Conservation (phyloP, 2,888 invertebrate species). For the Leptura quadrifasciata region DNA sequence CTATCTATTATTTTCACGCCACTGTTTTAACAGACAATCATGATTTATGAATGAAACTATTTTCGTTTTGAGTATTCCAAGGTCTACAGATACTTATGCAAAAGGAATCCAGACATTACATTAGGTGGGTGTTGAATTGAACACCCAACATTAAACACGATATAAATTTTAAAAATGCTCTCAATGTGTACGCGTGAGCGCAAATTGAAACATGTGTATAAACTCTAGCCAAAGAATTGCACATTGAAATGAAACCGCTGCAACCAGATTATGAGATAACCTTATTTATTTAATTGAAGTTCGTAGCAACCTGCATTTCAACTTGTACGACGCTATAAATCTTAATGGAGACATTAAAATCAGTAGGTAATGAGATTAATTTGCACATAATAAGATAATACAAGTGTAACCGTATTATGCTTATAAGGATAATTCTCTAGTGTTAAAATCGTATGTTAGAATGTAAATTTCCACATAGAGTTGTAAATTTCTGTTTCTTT, state of each 20-base stretch:
- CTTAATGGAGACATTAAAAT: conserved; percentile 28
- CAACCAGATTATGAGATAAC: neutral
- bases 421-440: conserved; percentile 14
- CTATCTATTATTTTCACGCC: neutral
- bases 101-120: conserved; percentile 17
- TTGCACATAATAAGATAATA: conserved; percentile 14
- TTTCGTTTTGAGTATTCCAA: conserved; percentile 11
- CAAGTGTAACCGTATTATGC: conserved; percentile 36
- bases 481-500: no score
- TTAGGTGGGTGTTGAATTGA: conserved; percentile 22
- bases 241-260: neutral
- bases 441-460: neutral
- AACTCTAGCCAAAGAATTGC: neutral
- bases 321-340: conserved; percentile 13
- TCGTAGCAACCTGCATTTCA: conserved; percentile 21
- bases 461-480: neutral
- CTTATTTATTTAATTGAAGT: conserved; percentile 13
- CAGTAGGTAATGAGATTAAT: conserved; percentile 30
- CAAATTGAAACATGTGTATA: neutral
- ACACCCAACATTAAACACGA: conserved; percentile 24
- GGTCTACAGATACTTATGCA: conserved; percentile 4
- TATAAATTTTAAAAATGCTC: conserved; percentile 3
- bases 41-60: conserved; percentile 33
- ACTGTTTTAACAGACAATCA: conserved; percentile 1
- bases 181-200: conserved; percentile 5